Percentiles rank a stretch among this genome's conserved stretches.
Conservation (phyloP, 2,113 vertebrate species). For the Pleuronectes platessa region DNA sequence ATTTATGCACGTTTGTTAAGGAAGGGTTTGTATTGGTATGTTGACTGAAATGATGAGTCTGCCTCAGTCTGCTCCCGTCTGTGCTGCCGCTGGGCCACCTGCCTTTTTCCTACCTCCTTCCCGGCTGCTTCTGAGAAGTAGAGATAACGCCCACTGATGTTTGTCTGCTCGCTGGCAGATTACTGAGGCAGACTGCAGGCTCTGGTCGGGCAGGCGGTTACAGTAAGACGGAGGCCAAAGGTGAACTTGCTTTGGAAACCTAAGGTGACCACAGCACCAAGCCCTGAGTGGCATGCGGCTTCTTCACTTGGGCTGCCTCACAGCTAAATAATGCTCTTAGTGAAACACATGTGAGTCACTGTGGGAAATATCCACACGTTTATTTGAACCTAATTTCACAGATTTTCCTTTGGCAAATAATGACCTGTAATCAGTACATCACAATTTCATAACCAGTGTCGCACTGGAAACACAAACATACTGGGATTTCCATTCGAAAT, state of each 20-base stretch:
- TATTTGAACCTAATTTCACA: neutral
- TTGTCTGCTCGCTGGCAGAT: conserved; percentile 79
- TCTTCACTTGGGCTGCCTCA: neutral
- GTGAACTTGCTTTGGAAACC: conserved; percentile 43
- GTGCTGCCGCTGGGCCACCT: conserved; percentile 48
- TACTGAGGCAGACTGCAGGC: conserved; percentile 70
- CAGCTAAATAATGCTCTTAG: conserved; percentile 26
- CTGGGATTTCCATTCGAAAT: neutral
- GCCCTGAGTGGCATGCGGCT: conserved; percentile 17
- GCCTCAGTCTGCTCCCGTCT: conserved; percentile 29
- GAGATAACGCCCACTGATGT: conserved; percentile 80
- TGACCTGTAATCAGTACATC: conserved; percentile 2
- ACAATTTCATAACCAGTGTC: too few relatives aligned
- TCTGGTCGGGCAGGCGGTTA: conserved; percentile 62
- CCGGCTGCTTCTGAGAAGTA: conserved; percentile 71
- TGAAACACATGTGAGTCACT: neutral
- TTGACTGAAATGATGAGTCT: conserved; percentile 48
- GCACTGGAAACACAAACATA: neutral
- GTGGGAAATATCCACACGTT: neutral
- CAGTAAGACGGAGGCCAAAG: conserved; percentile 51
- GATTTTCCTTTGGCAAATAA: neutral
- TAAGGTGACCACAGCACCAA: conserved; percentile 41
- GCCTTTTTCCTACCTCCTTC: conserved; percentile 52
- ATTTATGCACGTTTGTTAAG: conserved; percentile 37
- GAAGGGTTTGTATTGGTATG: conserved; percentile 45